Conservation (phyloP, 2,113 vertebrate species). For the Cariama cristata region DNA sequence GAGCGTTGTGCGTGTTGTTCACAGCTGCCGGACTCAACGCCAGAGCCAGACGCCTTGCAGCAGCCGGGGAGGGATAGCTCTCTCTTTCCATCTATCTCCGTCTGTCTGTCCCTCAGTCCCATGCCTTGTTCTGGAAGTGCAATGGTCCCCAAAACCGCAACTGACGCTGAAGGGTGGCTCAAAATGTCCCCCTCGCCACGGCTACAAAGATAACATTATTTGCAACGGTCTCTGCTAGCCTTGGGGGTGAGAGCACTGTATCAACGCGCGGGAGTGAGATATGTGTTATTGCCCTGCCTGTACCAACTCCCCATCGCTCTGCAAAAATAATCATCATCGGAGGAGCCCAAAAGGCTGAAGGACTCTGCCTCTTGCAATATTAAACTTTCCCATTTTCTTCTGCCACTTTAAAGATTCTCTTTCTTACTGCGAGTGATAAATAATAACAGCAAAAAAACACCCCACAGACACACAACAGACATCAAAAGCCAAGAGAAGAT, state of each 20-base stretch:
- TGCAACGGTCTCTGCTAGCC: not conserved
- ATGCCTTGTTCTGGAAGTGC: not conserved
- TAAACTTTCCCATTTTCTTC: conserved; percentile 52
- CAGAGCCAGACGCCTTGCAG: not conserved
- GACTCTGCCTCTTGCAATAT: conserved; percentile 58
- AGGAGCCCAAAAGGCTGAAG: conserved; percentile 17
- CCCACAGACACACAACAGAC: conserved; percentile 63
- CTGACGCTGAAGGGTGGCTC: not conserved
- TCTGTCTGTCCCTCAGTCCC: not conserved
- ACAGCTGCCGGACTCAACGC: rapidly evolving
- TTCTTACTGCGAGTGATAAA: conserved; percentile 63
- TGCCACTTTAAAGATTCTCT: conserved; percentile 69
- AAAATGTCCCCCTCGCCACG: rapidly evolving
- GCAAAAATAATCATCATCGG: not conserved
- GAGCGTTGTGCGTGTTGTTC: rapidly evolving
- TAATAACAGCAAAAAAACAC: conserved; percentile 55
- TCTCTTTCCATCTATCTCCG: not conserved
- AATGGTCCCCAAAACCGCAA: not conserved
- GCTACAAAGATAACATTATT: not conserved
- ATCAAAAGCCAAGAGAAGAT: conserved; percentile 59
- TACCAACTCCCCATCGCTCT: not conserved
- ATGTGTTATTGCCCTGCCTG: not conserved
- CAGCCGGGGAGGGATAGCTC: not conserved
- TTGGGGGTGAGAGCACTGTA: not conserved
- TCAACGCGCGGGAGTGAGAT: not conserved